phyloP scores from a whole-genome alignment of 2,797 vertebrate genomes.

The Babyrousa celebensis region DNA sequence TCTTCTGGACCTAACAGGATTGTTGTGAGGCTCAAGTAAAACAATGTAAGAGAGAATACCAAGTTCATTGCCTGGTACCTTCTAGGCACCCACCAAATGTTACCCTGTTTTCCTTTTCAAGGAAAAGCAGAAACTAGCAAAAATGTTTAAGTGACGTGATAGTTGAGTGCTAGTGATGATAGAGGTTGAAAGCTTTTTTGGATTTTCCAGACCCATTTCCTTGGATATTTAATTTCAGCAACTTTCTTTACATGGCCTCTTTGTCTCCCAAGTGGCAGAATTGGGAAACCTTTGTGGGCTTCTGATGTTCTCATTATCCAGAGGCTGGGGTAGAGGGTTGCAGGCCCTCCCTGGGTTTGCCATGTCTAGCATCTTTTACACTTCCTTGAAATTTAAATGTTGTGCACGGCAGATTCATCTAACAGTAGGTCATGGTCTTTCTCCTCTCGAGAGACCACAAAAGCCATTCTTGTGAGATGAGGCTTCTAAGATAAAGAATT shows the following conservation, averaged over 20 bases:
- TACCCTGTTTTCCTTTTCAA: background rate
- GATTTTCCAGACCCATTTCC: background rate
- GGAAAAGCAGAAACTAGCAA: conserved; percentile 54
- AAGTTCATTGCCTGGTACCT: background rate
- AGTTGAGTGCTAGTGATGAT: background rate
- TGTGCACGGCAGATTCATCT: background rate
- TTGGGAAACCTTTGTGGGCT: background rate
- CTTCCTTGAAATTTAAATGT: background rate
- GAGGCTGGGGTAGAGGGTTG: background rate
- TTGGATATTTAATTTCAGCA: background rate
- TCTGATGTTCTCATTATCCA: background rate
- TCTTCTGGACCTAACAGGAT: background rate
- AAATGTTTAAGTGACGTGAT: background rate
- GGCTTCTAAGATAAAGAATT: background rate
- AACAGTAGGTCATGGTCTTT: background rate
- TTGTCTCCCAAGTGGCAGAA: background rate
- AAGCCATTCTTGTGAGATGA: background rate
- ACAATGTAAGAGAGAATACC: conserved; percentile 29
- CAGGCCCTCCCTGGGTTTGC: background rate
- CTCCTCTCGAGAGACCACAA: background rate
- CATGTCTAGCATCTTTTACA: background rate
- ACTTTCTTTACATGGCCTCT: background rate
- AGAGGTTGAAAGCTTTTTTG: background rate
- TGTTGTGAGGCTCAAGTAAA: conserved; percentile 24
- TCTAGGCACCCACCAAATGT: background rate